Percentiles rank a stretch among this genome's conserved stretches.
Conservation (phyloP, 2,113 vertebrate genomes). For the Grus americana region DNA sequence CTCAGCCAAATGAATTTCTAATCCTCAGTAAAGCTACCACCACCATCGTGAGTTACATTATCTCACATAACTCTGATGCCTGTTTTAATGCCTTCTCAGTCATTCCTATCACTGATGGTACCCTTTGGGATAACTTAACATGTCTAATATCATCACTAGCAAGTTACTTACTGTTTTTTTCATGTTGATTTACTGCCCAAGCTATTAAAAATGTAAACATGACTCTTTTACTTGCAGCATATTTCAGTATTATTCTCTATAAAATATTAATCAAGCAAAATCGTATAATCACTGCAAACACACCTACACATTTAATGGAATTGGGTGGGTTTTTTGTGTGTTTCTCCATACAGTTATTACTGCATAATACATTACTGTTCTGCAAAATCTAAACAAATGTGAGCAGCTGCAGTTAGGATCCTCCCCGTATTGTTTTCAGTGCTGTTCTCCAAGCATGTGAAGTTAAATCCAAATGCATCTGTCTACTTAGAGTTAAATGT, state of each 20-base stretch:
- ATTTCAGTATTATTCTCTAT: neutral
- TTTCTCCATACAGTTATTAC: neutral
- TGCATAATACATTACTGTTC: neutral
- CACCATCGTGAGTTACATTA: neutral
- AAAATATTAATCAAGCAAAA: constrained; percentile 10
- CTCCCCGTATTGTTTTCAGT: constrained; percentile 1
- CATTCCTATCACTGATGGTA: neutral
- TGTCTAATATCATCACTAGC: neutral
- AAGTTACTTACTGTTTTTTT: neutral
- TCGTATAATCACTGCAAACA: neutral
- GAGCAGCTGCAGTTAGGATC: constrained; percentile 8
- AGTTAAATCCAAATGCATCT: constrained; percentile 31
- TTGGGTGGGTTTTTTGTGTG: neutral
- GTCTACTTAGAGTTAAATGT: constrained; percentile 11
- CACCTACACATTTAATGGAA: neutral
- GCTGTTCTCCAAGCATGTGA: constrained; percentile 4
- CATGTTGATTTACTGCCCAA: neutral
- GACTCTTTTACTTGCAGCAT: neutral
- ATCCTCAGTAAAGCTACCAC: neutral
- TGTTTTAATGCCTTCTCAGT: neutral
- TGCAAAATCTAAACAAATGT: constrained; percentile 8
- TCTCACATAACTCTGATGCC: neutral
- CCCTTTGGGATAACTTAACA: neutral
- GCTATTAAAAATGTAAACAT: neutral
- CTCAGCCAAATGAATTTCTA: neutral